Evolutionary conservation across 2,113 vertebrate species (phyloP), one percentile per base, ranked within the genome.

Genomic region (Ciconia maguari): DNA sequence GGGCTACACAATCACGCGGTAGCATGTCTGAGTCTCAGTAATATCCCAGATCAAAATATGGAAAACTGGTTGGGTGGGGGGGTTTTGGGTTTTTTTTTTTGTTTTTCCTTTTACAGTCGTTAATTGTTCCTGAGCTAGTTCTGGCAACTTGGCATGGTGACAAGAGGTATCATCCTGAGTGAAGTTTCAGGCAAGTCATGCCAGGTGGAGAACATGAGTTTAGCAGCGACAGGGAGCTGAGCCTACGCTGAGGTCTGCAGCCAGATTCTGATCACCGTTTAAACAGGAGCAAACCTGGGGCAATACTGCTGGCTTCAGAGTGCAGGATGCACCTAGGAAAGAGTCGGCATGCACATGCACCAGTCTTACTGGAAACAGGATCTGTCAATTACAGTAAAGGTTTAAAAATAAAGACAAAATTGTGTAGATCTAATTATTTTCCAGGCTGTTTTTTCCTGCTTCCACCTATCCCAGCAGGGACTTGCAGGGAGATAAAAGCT

Each of bases 391-490:
- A 66, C 91, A 77, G 79, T 69, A 12, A 84, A 44, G 66, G 66
- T 61, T 91, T 92, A 95, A 97, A 97, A 96, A 97, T 93, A 96
- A 96, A 55, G n/a, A 7, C n/a, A 1, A 71, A 94, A 64, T 48
- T 32, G 36, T 85, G 10, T 62, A 52, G 60, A 38, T 58, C 38
- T 77, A 51, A 95, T 95, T 54, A 30, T 88, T 95, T 95, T 77
- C 88, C 90, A 94, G 71, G 76, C 90, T 97, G 94, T 72, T 90
- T 95, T 93, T 96, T 96, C 96, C 94, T 96, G 96, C 90, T 83
- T 90, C 66, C 71, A 79, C 34, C 25, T 90, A 34, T 29, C 76
- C 27, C 78, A 49, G 78, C 70, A 58, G 82, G 82, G 90, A 51
- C 10, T 64, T 14, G 4, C 14, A 48, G 61, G 77, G 54, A 79